A percentile compares a stretch with the other conserved stretches of the same genome.
phyloP scores from a whole-genome alignment of 2,113 vertebrate species.

The Gasterosteus aculeatus region DNA sequence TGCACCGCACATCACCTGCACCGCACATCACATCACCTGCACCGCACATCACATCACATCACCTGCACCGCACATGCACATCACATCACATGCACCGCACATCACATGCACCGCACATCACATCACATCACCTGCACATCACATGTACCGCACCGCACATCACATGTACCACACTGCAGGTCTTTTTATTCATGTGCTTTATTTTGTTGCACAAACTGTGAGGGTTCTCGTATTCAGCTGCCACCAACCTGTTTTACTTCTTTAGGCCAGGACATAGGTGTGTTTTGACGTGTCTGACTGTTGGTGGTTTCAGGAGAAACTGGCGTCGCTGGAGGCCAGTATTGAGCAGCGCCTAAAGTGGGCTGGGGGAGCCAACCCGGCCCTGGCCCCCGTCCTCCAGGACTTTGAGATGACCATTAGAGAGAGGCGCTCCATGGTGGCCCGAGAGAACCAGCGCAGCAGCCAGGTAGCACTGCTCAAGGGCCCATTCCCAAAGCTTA shows the following conservation, averaged over 20 bases:
- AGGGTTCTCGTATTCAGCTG: background rate
- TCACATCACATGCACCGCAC: too few species aligned
- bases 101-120: too few species aligned
- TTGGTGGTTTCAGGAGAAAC: slow-evolving; percentile 86
- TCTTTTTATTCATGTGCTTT: background rate
- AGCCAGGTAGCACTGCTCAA: slow-evolving; percentile 81
- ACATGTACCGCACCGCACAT: too few species aligned
- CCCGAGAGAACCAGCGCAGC: slow-evolving; percentile 93
- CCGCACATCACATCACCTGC: too few species aligned
- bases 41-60: too few species aligned
- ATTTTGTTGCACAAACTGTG: background rate
- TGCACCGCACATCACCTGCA: too few species aligned
- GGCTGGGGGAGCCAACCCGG: slow-evolving; percentile 97
- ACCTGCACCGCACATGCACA: too few species aligned
- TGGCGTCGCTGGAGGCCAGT: slow-evolving; percentile 92
- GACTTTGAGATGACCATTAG: slow-evolving; percentile 98
- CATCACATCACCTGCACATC: too few species aligned
- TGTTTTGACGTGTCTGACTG: background rate
- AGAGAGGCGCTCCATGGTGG: slow-evolving; percentile 90
- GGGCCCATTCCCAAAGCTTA: background rate
- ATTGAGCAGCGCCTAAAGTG: slow-evolving; percentile 98
- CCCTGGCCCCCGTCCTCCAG: slow-evolving; percentile 93
- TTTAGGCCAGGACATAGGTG: background rate
- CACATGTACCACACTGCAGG: too few species aligned
- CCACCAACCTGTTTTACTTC: background rate